A percentile compares a stretch with the other conserved stretches of the same genome.
Conservation (phyloP, 2,888 invertebrate genomes). For the Microctonus hyperodae region DNA sequence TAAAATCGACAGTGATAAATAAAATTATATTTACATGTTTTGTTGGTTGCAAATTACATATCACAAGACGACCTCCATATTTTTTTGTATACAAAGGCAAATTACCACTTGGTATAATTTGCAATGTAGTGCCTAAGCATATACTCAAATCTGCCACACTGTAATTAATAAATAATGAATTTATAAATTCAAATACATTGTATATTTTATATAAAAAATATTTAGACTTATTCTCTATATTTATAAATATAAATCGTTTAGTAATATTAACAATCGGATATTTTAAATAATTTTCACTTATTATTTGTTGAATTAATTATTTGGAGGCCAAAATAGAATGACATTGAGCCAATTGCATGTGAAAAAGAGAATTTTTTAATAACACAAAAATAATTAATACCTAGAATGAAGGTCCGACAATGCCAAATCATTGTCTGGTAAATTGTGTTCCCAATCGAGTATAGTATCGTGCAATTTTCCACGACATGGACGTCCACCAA, state of each 20-base stretch:
- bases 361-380: no score
- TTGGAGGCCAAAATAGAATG: no score
- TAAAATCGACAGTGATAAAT: neutral
- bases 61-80: constrained; percentile 86
- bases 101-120: constrained; percentile 97
- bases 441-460: constrained; percentile 95
- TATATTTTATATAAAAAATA: no score
- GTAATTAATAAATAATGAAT: constrained; percentile 62
- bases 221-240: no score
- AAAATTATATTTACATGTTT: constrained; percentile 80
- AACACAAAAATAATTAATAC: no score
- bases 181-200: no score
- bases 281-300: no score
- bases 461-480: constrained; percentile 90
- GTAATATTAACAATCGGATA: no score
- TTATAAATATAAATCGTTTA: no score
- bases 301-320: no score
- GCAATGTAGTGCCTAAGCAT: constrained; percentile 95
- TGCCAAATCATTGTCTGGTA: constrained; percentile 86
- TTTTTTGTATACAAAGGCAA: constrained; percentile 86
- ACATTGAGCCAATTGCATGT: no score
- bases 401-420: constrained; percentile 87
- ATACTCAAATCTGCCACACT: constrained; percentile 93
- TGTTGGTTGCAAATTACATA: constrained; percentile 97
- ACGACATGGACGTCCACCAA: constrained; percentile 78